Conservation (phyloP, 1,140 invertebrate species). For the Leptinotarsa texana region DNA sequence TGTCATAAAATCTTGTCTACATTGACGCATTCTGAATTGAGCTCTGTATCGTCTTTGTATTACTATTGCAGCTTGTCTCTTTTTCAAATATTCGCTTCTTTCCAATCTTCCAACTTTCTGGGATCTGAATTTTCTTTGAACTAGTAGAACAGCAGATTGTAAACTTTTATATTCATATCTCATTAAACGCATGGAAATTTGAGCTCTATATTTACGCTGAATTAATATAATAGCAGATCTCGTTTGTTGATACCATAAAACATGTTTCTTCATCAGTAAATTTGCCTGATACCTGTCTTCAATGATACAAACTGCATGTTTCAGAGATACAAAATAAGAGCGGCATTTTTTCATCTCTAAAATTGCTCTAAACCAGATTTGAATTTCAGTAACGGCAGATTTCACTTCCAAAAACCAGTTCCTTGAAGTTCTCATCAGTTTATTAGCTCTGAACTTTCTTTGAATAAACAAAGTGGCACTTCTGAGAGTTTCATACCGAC, state of each 20-base stretch:
- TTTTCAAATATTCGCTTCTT: constrained; percentile 38
- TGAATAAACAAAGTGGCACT: constrained; percentile 46
- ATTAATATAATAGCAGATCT: constrained; percentile 40
- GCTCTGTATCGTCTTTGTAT: constrained; percentile 58
- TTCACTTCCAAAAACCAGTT: constrained; percentile 31
- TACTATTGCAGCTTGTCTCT: constrained; percentile 38
- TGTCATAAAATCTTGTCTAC: constrained; percentile 45
- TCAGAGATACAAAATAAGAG: constrained; percentile 47
- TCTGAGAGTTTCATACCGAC: constrained; percentile 49
- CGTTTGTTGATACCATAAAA: background rate
- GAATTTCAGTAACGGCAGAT: constrained; percentile 54
- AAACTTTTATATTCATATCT: constrained; percentile 12
- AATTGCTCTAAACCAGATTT: constrained; percentile 57
- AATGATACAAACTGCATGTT: constrained; percentile 37
- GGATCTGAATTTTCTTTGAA: constrained; percentile 53
- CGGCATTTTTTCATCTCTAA: constrained; percentile 43
- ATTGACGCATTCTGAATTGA: constrained; percentile 31
- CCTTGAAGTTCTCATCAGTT: constrained; percentile 38
- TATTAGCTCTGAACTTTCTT: constrained; percentile 44
- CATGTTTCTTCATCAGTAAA: constrained; percentile 6
- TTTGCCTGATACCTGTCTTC: constrained; percentile 55
- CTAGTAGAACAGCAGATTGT: background rate
- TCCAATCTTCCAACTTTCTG: constrained; percentile 39
- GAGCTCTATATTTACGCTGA: constrained; percentile 49
- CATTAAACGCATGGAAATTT: constrained; percentile 14